A percentile compares a stretch with the other conserved stretches of the same genome.
Conservation (phyloP, 2,888 invertebrate genomes). For the Rhagonycha lutea region DNA sequence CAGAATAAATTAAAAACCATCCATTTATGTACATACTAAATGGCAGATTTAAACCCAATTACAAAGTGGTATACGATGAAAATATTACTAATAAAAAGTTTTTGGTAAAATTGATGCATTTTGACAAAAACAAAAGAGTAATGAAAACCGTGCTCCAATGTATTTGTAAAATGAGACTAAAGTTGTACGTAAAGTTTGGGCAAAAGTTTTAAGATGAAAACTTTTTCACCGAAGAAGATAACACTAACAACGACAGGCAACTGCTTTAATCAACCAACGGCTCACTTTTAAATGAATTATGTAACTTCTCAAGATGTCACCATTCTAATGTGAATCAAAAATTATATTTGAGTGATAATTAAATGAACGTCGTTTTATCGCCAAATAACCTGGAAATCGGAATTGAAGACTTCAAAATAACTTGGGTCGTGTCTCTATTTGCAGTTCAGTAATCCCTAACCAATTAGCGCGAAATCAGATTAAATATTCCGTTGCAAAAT, state of each 20-base stretch:
- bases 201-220: neutral
- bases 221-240: neutral
- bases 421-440: neutral
- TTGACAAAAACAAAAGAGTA: neutral
- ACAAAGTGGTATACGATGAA: neutral
- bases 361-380: neutral
- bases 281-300: neutral
- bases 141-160: neutral
- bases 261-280: neutral
- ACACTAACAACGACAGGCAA: neutral
- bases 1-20: too few relatives aligned
- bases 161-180: neutral
- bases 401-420: neutral
- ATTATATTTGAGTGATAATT: neutral
- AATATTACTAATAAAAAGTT: neutral
- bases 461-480: neutral
- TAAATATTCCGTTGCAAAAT: neutral
- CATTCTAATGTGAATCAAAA: neutral
- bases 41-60: neutral
- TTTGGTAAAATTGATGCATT: neutral
- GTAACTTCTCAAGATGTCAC: neutral
- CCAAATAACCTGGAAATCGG: neutral
- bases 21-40: too few relatives aligned
- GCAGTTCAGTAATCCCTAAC: neutral
- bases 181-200: neutral